Evolutionary conservation across 2,797 vertebrate genomes (phyloP).

Genomic region (Scarus forsteni): DNA sequence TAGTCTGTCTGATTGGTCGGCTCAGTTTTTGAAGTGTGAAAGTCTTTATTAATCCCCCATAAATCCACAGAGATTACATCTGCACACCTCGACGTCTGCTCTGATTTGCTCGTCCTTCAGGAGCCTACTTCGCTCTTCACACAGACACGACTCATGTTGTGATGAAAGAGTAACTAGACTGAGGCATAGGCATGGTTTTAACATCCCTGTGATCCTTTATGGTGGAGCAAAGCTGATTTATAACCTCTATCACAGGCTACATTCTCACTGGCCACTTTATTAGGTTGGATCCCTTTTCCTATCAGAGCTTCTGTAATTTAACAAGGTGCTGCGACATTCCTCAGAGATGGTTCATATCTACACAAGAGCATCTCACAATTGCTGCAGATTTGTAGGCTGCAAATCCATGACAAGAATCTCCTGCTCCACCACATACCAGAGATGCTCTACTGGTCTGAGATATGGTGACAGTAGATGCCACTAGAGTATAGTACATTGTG

Average conservation of each 20-base stretch:
- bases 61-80: constrained; percentile 54
- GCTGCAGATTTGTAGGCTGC: too few species aligned
- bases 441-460: too few species aligned
- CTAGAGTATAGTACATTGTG: too few species aligned
- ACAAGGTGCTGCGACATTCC: too few species aligned
- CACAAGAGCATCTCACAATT: too few species aligned
- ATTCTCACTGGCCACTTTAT: too few species aligned
- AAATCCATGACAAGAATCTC: too few species aligned
- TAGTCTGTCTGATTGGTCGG: constrained; percentile 28
- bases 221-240: background rate
- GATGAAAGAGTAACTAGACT: background rate
- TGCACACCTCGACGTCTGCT: constrained; percentile 18
- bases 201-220: background rate
- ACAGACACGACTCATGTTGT: background rate
- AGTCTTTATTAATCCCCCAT: constrained; percentile 57
- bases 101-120: background rate
- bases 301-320: too few species aligned
- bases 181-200: background rate
- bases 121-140: background rate
- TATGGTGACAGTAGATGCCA: too few species aligned
- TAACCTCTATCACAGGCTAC: background rate
- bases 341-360: too few species aligned
- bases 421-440: too few species aligned
- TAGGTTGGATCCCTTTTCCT: too few species aligned
- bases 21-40: constrained; percentile 32